Evolutionary conservation across 1,140 invertebrate genomes (phyloP).

Genomic region (Potamilus streckersoni): DNA sequence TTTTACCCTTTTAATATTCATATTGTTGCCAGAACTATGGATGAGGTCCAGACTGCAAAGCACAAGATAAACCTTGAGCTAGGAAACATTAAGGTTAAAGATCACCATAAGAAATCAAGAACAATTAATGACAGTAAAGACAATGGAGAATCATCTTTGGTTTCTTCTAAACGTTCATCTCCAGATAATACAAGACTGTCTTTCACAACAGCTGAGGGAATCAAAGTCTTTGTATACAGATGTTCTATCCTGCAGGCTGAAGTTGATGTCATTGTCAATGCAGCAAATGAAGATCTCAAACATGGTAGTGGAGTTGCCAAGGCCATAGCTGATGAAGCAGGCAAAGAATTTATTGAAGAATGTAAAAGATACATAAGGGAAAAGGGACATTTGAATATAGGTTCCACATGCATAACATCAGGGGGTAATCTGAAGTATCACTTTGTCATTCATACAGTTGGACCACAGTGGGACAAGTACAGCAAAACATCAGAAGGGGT

Average conservation of each 20-base stretch:
- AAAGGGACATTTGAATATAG: constrained; percentile 20
- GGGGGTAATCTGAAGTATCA: constrained; percentile 31
- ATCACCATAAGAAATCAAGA: too few relatives aligned
- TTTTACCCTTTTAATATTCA: too few relatives aligned
- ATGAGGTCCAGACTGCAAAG: too few relatives aligned
- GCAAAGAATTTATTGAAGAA: constrained; percentile 20
- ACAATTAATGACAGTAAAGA: too few relatives aligned
- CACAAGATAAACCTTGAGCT: too few relatives aligned
- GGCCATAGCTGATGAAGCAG: constrained; percentile 73
- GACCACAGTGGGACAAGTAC: constrained; percentile 23
- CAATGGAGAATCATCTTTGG: too few relatives aligned
- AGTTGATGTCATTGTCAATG: constrained; percentile 91
- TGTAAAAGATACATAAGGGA: constrained; percentile 26
- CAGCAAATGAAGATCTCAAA: constrained; percentile 81
- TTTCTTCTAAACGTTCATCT: too few relatives aligned
- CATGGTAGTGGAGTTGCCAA: constrained; percentile 88
- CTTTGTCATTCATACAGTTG: constrained; percentile 41
- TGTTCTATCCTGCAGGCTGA: constrained; percentile 86
- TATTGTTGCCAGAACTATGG: too few relatives aligned
- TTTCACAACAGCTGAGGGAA: not conserved
- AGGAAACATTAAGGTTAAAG: too few relatives aligned
- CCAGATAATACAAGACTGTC: not conserved
- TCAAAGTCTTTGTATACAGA: constrained; percentile 32
- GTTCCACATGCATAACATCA: constrained; percentile 20
- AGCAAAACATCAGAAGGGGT: constrained; percentile 6